Evolutionary conservation across 2,113 vertebrate species (phyloP).

Genomic region (Ageneiosus marmoratus): DNA sequence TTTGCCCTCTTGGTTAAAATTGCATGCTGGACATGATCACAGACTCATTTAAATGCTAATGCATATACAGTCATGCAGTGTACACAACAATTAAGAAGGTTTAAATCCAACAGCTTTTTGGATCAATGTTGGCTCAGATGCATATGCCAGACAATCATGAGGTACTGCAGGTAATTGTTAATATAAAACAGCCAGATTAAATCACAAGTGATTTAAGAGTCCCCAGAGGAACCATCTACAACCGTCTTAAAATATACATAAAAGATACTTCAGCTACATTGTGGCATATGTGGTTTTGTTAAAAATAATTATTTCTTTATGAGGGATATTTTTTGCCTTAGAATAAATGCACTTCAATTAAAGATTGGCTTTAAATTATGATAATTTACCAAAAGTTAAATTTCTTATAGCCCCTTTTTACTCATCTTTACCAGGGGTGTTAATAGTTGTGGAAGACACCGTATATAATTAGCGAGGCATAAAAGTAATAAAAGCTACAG

Average conservation of each 20-base stretch:
- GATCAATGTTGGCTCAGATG: background rate
- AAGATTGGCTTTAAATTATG: no score
- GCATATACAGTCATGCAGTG: constrained; percentile 35
- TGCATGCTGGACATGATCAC: constrained; percentile 34
- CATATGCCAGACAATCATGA: constrained; percentile 8
- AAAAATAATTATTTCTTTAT: no score
- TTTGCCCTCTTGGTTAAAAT: constrained; percentile 41
- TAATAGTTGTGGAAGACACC: no score
- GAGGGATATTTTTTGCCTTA: no score
- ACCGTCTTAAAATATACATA: no score
- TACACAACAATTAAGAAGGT: constrained; percentile 38
- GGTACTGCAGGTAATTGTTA: background rate
- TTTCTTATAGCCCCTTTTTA: no score
- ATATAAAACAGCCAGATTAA: constrained; percentile 8
- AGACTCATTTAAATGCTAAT: constrained; percentile 52
- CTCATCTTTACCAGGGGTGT: no score
- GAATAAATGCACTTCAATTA: no score
- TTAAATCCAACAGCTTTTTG: constrained; percentile 12
- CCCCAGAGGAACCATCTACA: background rate
- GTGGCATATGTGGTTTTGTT: no score
- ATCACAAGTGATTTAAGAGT: background rate
- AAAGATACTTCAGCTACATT: no score
- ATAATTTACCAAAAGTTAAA: no score
- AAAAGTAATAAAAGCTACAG: background rate
- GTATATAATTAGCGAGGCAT: background rate